A percentile compares a stretch with the other conserved stretches of the same genome.
Conservation (phyloP, 2,797 vertebrate genomes). For the Periparus ater region DNA sequence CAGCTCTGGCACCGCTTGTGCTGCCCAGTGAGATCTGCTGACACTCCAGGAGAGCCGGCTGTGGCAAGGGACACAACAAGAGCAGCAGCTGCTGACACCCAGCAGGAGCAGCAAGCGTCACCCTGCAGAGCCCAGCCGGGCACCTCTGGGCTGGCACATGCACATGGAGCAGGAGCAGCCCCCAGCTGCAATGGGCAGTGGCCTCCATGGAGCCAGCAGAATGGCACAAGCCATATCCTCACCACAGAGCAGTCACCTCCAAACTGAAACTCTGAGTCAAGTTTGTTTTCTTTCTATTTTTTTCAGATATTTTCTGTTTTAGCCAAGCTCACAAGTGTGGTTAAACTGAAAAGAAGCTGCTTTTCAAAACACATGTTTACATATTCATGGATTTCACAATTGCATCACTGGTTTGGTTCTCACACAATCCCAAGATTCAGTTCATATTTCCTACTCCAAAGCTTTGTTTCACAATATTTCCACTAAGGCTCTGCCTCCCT, state of each 20-base stretch:
- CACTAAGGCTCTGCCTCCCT: neutral
- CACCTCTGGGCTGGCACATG: fast-evolving
- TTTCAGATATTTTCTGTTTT: neutral
- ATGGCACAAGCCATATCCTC: fast-evolving
- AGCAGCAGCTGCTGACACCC: neutral
- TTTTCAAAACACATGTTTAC: neutral
- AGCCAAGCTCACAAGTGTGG: neutral
- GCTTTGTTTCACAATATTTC: constrained; percentile 30
- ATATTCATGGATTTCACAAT: neutral
- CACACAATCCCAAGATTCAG: constrained; percentile 27
- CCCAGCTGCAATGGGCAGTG: fast-evolving
- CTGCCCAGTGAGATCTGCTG: fast-evolving
- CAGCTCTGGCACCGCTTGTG: fast-evolving
- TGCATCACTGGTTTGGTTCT: neutral
- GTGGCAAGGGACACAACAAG: neutral
- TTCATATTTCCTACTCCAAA: neutral
- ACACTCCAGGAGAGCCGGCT: fast-evolving
- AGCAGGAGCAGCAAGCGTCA: fast-evolving
- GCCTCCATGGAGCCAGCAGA: neutral
- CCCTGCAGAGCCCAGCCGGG: fast-evolving
- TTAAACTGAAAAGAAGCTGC: neutral
- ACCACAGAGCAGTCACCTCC: neutral
- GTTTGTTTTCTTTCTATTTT: neutral
- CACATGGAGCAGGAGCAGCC: neutral
- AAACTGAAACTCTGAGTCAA: neutral